Evolutionary conservation across 2,888 invertebrate species (phyloP), one percentile per base, ranked within the genome.

Genomic region (Drosophila greeni): DNA sequence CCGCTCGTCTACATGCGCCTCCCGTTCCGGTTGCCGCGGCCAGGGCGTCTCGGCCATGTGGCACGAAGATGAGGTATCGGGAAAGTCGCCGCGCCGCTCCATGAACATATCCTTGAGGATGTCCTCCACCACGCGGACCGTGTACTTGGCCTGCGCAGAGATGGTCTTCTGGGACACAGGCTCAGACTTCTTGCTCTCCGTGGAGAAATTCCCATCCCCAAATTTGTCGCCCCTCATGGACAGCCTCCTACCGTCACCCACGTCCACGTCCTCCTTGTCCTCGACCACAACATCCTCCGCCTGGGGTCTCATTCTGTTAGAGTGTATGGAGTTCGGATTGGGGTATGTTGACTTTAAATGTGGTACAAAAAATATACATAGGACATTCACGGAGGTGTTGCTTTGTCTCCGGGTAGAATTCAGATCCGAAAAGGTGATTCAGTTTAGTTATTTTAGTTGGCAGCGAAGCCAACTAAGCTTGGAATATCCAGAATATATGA

Each of bases 1-100:
- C 4, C 86, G 81, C n/a, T 72, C 75, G 48, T 86, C 86, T 24
- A 80, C 75, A 37, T 75, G 75, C 3, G 66, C 67, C 6, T 74
- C 79, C 1, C 65, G 54, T 3, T 47, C 12, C 23, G 34, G 45
- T 1, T 7, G 6, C 0, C 3, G 5, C 0, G 9, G 1, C 16
- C 39, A 23, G 9, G 39, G 3, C 26, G 23, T 40, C 14, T 52
- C 29, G 3, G 11, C 16, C 8, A 52, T 1, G 0, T 66, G 52
- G 26, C 76, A 82, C 1, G 61, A 49, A 1, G 86, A 86, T 0
- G 84, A 79, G 0, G 85, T 77, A 4, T 76, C 60, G 0, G 81
- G 59, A 7, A 74, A 76, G 1, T 66, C 67, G 1, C 86, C 86
- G 0, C 68, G 74, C 0, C 67, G 68, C 51, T 86, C 85, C 29